phyloP scores from a whole-genome alignment of 1,140 invertebrate genomes.

The Calosoma granatense region DNA sequence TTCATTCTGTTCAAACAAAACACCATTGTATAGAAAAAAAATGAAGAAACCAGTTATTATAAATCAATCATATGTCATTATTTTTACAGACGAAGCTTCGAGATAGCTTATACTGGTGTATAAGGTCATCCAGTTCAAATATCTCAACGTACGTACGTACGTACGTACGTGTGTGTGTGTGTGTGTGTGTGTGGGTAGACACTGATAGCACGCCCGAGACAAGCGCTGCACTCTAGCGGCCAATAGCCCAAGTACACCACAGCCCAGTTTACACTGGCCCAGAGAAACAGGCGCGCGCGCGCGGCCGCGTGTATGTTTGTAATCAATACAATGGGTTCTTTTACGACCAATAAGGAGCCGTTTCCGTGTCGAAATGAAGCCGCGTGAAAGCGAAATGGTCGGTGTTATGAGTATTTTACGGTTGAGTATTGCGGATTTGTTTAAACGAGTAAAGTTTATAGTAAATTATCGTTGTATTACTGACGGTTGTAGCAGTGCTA shows the following conservation, averaged over 20 bases:
- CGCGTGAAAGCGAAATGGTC: constrained; percentile 1
- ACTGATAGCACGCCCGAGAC: no score
- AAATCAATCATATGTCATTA: background rate
- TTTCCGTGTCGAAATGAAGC: constrained; percentile 20
- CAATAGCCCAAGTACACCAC: constrained; percentile 20
- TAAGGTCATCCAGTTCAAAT: background rate
- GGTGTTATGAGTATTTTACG: constrained; percentile 11
- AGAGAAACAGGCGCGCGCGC: constrained; percentile 18
- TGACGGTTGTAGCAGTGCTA: no score
- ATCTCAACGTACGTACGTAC: background rate
- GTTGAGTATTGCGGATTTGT: constrained; percentile 10
- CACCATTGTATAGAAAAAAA: background rate
- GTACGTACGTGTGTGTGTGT: no score
- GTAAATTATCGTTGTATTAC: no score
- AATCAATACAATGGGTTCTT: constrained; percentile 37
- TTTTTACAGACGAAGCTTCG: background rate
- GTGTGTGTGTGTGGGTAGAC: background rate
- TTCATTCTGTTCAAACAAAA: no score
- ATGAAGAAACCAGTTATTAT: background rate
- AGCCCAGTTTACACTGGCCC: constrained; percentile 19
- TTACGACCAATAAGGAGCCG: constrained; percentile 34
- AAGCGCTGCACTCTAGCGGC: constrained; percentile 20
- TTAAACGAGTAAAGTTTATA: background rate
- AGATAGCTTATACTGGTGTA: background rate
- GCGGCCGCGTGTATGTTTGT: constrained; percentile 25